Evolutionary conservation across 2,797 vertebrate genomes (phyloP).

Genomic region (Crocidura indochinensis): DNA sequence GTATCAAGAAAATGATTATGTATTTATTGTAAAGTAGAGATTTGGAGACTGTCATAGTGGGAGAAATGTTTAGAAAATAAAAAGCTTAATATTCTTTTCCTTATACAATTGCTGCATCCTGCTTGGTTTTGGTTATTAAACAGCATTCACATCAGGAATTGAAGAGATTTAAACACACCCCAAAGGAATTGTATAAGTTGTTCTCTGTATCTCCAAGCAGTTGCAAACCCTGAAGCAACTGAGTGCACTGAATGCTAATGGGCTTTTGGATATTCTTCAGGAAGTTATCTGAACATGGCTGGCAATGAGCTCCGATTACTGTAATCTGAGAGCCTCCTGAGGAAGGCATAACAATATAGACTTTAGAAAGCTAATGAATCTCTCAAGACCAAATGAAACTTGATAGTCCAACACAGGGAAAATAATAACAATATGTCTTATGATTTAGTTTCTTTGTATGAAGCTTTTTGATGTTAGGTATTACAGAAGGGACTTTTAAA

Average conservation of each 20-base stretch:
- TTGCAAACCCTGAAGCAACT: constrained; percentile 66
- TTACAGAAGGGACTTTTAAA: constrained; percentile 70
- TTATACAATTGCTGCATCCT: constrained; percentile 38
- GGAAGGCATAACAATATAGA: constrained; percentile 64
- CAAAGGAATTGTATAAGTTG: constrained; percentile 60
- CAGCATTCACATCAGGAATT: constrained; percentile 49
- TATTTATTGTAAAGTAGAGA: constrained; percentile 40
- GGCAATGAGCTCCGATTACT: constrained; percentile 60
- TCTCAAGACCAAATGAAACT: constrained; percentile 65
- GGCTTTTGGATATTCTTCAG: constrained; percentile 66
- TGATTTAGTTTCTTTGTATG: constrained; percentile 63
- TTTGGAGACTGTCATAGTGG: neutral
- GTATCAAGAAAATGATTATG: neutral
- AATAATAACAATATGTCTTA: constrained; percentile 61
- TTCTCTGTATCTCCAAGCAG: constrained; percentile 71
- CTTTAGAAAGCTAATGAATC: constrained; percentile 70
- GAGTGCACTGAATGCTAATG: constrained; percentile 69
- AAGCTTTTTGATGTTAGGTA: constrained; percentile 64
- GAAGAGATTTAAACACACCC: constrained; percentile 68
- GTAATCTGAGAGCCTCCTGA: constrained; percentile 67
- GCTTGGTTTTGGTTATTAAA: constrained; percentile 66
- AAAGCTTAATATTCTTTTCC: constrained; percentile 22
- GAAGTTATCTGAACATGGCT: constrained; percentile 60
- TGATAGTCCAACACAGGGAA: constrained; percentile 68
- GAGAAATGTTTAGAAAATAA: constrained; percentile 62